Base-by-base conservation (phyloP, 2,113 vertebrate genomes). In the Collichthys lucidus region DNA sequence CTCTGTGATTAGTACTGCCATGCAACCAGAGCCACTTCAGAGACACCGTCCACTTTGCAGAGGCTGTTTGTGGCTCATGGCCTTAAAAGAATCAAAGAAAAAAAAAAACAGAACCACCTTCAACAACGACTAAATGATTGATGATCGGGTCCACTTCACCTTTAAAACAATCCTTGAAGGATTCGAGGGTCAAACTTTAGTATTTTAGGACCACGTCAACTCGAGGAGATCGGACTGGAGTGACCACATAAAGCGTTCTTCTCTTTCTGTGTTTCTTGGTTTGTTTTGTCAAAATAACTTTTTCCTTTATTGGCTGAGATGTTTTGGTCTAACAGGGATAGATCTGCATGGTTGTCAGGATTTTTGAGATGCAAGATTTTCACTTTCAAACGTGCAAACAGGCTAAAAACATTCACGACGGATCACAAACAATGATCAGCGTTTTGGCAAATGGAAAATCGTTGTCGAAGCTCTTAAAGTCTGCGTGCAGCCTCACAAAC, bases 401-500 rank as follows among this genome's bases (percentile, higher is more conserved):
- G 3, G 52, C 5, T 24, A 16, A n/a, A 26, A 50, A 52, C 2
- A 40, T 17, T 12, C 17, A 8, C 16, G 12, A 63, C 3, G 22
- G 16, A 11, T 6, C 49, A 65, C 42, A 65, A 49, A 65, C 49
- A 74, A 14, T 2, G 22, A 15, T 61, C 46, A 19, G 9, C 7
- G 4, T 50, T n/a, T n/a, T 17, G 29, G 29, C 53, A 66, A 29
- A 59, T 73, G 53, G n/a, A 35, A 31, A 55, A 53, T 2, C 29
- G 22, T 68, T 29, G 15, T 15, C 5, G 26, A n/a, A 14, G 50
- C 62, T 42, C 59, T 3, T 10, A 26, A 50, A 26, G 67, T 68
- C 60, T 49, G 8, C 46, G 42, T 22, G 71, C 65, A 35, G 56
- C 69, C 53, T n/a, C n/a, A n/a, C n/a, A n/a, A n/a, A n/a, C n/a